Evolutionary conservation across 2,888 invertebrate genomes (phyloP), one percentile per base, ranked within the genome.

Genomic region (Ochropleura plecta): DNA sequence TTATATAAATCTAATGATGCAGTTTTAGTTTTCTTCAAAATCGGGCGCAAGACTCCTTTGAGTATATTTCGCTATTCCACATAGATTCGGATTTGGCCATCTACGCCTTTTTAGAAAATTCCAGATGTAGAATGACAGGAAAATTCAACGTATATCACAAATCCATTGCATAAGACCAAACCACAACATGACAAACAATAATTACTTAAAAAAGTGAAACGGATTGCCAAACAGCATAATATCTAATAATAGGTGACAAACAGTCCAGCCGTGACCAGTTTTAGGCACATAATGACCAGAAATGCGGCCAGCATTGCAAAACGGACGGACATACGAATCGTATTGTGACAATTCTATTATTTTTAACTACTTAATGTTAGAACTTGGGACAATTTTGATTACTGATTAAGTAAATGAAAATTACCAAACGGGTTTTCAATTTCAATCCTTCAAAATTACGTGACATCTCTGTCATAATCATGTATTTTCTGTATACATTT

Each of bases 341-440:
- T 79, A 81, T 73, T 82, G 82, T 87, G 82, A 86, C 88, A 88
- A 87, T 88, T 87, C 87, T 88, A 86, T 87, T 87, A 88, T 81
- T 78, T 60, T 10, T 76, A 42, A 71, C 18, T 53, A 73, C 70
- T 62, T 5, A 7, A 1, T 57, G n/a, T 84, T 0, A 20, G 72
- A 46, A 88, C 76, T 77, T 81, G 16, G 12, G 53, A 8, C 8
- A 42, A 14, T 12, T 51, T 40, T 48, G 0, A 51, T 59, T 55
- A 55, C n/a, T 6, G 6, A 16, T 60, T 57, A n/a, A 49, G 18
- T 53, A 53, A 53, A 53, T 53, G n/a, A 49, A 49, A 6, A n/a
- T n/a, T n/a, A 48, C 14, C 14, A 9, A 53, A 53, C 8, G 14
- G 55, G n/a, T n/a, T n/a, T n/a, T n/a, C n/a, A n/a, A 2, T 55